Base-by-base conservation (phyloP, 2,113 vertebrate genomes). In the Ivindomyrus marchei region DNA sequence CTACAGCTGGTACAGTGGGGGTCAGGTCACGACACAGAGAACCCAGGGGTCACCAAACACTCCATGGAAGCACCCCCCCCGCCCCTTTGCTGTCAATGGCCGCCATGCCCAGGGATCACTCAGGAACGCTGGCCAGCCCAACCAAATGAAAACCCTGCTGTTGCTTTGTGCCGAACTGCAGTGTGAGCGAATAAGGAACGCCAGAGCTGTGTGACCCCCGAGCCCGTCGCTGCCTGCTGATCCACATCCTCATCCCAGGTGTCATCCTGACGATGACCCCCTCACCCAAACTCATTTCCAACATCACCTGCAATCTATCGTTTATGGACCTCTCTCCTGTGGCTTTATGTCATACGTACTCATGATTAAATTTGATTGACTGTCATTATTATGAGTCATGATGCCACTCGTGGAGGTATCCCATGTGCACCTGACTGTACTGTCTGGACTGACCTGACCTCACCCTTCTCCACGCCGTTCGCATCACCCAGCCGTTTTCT, bases 1-100 rank as follows among this genome's bases (percentile, higher is more conserved):
- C 46, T 89, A 39, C 90, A 94, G 86, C 92, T 92, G 92, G 92
- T 93, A 91, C 91, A 92, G 45, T 86, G 90, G 91, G 91, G 90
- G 62, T 70, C 36, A 36, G 6, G 49, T 58, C 17, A 36, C 36
- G 17, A 19, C 66, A 52, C 17, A 42, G 86, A 15, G 47, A 91
- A 94, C 88, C 88, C 88, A 88, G 19, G 90, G 95, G 94, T 95
- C 93, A 94, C 8, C 62, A 70, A 94, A 94, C 95, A 95, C 93
- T 94, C 93, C 93, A 93, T 85, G 74, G 39, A 15, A 86, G 91
- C 90, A 36, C 90, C 90, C 58, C 90, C 66, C 90, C 58, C 50
- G 13, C 87, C 56, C 46, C 19, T 36, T 90, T 27, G 53, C 39
- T 92, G 91, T 91, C 90, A 92, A 92, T 74, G 36, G 47, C 85